Base-by-base conservation (phyloP, 2,797 vertebrate species). In the Glyptemys insculpta region DNA sequence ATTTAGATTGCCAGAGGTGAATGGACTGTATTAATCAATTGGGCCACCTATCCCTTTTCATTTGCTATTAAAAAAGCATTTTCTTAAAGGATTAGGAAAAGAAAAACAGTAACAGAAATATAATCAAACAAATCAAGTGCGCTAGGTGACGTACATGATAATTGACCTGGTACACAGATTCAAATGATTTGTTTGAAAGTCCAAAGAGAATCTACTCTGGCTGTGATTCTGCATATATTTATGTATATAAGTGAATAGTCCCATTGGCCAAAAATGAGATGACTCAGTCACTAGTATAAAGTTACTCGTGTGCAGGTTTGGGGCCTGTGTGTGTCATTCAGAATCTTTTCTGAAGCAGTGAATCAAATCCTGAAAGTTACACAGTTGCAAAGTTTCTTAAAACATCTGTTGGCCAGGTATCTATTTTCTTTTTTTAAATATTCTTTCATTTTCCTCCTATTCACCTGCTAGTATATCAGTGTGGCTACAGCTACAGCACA, bases 231-330 rank as follows among this genome's bases (percentile, higher is more conserved):
- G 80, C 29, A 52, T 41, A 65, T 74, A 62, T 31, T 27, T 65
- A 50, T 21, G 6, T 12, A 52, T 12, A 3, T 44, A 31, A 31
- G 23, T 27, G 37, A 27, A 76, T 47, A 37, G 27, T 9, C 5
- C 34, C 31, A 19, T 4, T 65, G 31, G 21, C 4, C 41, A 79
- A 83, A 88, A 94, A 4, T 31, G 8, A 29, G 0, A 0, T 1
- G 4, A n/a, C 4, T 85, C 9, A 37, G 19, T 81, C 23, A 76
- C 18, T 6, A 15, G 12, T 34, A 34, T 34, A 62, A 62, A 62
- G 15, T 79, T 93, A 52, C 1, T 59, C 41, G 25, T 79, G 3
- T 5, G 37, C 5, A 80, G 14, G 15, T 72, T 41, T 72, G 68
- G 21, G 41, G 25, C 23, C 41, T 29, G 29, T 78, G 27, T 78